A percentile compares a stretch with the other conserved stretches of the same genome.
Evolutionary conservation across 2,888 invertebrate genomes (phyloP).

Genomic region (Rhagonycha fulva): DNA sequence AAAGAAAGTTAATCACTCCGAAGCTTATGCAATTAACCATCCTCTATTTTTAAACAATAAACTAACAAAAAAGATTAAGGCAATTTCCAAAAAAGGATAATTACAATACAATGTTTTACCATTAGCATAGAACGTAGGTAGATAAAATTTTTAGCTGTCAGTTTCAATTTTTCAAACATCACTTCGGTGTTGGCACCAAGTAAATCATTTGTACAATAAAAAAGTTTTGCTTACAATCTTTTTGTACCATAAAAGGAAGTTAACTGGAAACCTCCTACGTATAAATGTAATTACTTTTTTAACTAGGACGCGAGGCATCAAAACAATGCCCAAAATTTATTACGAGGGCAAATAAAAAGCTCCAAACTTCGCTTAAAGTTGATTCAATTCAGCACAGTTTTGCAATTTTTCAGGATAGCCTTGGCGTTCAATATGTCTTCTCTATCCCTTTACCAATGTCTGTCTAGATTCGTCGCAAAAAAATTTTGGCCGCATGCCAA

Average conservation of each 20-base stretch:
- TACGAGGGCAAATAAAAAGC: not conserved
- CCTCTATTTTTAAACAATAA: not conserved
- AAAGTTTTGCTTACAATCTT: not conserved
- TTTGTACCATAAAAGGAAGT: not conserved
- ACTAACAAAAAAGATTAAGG: not conserved
- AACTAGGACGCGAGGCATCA: not conserved
- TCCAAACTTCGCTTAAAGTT: not conserved
- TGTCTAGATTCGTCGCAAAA: not conserved
- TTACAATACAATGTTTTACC: not conserved
- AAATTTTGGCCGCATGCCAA: not conserved
- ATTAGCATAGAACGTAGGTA: slow-evolving; percentile 1
- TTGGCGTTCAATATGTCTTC: not conserved
- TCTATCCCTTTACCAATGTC: not conserved
- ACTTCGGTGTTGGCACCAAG: not conserved
- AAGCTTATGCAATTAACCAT: not conserved
- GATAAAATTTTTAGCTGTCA: not conserved
- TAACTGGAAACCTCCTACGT: not conserved
- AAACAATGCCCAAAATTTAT: not conserved
- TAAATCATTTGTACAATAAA: not conserved
- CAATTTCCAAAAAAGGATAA: not conserved
- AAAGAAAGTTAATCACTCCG: not conserved
- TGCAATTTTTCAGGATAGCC: not conserved
- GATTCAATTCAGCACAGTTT: not conserved
- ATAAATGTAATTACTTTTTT: not conserved
- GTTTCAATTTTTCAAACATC: not conserved